phyloP scores from a whole-genome alignment of 1,140 invertebrate species.

The Cotesia typhae region DNA sequence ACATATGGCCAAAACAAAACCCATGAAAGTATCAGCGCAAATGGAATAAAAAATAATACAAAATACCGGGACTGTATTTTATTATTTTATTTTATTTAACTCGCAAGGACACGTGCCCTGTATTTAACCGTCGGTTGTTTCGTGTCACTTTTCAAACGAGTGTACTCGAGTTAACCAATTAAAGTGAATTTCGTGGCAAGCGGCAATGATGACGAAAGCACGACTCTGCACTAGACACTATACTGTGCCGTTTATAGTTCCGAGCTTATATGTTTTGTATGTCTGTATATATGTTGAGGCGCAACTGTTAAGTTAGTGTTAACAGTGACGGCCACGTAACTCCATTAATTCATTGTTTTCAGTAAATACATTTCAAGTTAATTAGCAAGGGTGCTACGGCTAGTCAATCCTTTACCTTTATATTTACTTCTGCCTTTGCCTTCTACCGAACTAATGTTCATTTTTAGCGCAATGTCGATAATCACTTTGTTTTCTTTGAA shows the following conservation, averaged over 20 bases:
- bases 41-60: too few species aligned
- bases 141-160: constrained; percentile 26
- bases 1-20: too few species aligned
- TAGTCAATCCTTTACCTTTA: background rate
- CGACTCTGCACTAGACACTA: too few species aligned
- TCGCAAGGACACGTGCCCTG: background rate
- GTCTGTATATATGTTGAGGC: background rate
- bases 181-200: constrained; percentile 23
- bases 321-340: constrained; percentile 19
- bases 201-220: constrained; percentile 17
- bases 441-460: too few species aligned
- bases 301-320: background rate
- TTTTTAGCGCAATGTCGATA: too few species aligned
- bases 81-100: background rate
- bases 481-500: too few species aligned
- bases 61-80: background rate
- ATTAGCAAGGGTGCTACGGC: constrained; percentile 6
- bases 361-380: constrained; percentile 26
- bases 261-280: too few species aligned
- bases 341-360: constrained; percentile 29
- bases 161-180: constrained; percentile 28
- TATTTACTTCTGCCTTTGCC: too few species aligned
- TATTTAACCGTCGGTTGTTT: constrained; percentile 22
- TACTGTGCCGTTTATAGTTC: too few species aligned
- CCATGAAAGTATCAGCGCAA: too few species aligned